Conservation (phyloP, 2,888 invertebrate genomes). For the Apodemia mormo region DNA sequence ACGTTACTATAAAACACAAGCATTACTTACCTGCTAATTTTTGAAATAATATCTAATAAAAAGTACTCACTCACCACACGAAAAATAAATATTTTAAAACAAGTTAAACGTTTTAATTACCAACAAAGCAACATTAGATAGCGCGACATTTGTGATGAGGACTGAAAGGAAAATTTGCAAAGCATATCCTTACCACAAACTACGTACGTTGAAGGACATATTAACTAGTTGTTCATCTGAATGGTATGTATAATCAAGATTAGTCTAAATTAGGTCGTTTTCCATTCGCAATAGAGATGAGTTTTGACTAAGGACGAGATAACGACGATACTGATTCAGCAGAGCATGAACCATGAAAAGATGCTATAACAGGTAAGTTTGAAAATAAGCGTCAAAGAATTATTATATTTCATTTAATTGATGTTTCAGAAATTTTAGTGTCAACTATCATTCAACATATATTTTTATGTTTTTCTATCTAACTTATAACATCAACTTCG, state of each 20-base stretch:
- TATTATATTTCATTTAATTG: constrained; percentile 8
- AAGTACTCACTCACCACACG: neutral
- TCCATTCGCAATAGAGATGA: constrained; percentile 42
- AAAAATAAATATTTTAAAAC: neutral
- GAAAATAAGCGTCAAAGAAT: constrained; percentile 23
- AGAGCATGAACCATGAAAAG: constrained; percentile 73
- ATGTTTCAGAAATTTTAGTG: too few relatives aligned
- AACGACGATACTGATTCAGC: constrained; percentile 62
- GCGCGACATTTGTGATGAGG: constrained; percentile 46
- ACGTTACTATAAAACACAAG: too few relatives aligned
- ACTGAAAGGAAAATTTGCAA: constrained; percentile 67
- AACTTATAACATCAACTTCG: too few relatives aligned
- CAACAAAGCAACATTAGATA: constrained; percentile 46
- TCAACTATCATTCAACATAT: too few relatives aligned
- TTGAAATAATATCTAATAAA: neutral
- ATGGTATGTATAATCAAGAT: constrained; percentile 28
- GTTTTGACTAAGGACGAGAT: constrained; percentile 44
- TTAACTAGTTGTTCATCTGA: constrained; percentile 72
- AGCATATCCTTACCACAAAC: constrained; percentile 62
- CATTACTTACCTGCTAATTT: too few relatives aligned
- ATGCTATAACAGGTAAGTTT: constrained; percentile 35
- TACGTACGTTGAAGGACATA: constrained; percentile 69
- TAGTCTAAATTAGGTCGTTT: constrained; percentile 29
- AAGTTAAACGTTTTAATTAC: constrained; percentile 31
- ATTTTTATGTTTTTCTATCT: too few relatives aligned